These are phyloP conservation scores for Scalopus aquaticus DNA, from an alignment of 2,113 vertebrate genomes.

Conservation along the genomic window DNA sequence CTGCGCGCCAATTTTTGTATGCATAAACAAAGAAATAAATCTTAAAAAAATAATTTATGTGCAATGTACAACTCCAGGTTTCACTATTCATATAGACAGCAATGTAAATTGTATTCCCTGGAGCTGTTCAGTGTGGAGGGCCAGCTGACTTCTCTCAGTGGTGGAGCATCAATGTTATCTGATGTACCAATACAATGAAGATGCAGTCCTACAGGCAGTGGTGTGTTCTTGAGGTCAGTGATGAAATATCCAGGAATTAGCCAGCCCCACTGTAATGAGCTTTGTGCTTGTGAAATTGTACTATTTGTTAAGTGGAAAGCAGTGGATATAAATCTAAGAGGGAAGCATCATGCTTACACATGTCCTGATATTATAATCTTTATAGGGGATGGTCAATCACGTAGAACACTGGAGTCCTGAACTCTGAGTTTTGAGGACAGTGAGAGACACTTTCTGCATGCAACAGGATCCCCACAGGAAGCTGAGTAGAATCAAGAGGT, in stretches of 20 bases:
- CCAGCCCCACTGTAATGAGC: background rate
- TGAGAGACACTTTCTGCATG: background rate
- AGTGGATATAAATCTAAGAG: background rate
- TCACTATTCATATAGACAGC: background rate
- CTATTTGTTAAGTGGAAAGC: slow-evolving; percentile 13
- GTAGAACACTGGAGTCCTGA: background rate
- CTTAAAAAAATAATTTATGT: background rate
- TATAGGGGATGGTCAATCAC: too few species aligned
- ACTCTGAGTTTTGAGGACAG: background rate
- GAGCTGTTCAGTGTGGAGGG: background rate
- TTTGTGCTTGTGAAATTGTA: background rate
- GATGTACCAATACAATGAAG: background rate
- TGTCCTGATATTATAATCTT: background rate
- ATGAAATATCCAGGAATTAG: background rate
- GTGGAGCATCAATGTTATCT: background rate
- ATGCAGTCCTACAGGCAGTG: background rate
- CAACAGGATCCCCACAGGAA: background rate
- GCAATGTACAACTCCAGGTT: background rate
- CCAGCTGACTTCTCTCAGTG: background rate
- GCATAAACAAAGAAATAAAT: too few species aligned
- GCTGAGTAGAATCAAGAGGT: background rate
- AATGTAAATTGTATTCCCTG: background rate
- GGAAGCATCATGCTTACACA: background rate
- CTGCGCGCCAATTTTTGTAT: too few species aligned
- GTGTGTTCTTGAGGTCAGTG: slow-evolving; percentile 3